phyloP scores from a whole-genome alignment of 2,797 vertebrate species.

The Epinephelus coioides region DNA sequence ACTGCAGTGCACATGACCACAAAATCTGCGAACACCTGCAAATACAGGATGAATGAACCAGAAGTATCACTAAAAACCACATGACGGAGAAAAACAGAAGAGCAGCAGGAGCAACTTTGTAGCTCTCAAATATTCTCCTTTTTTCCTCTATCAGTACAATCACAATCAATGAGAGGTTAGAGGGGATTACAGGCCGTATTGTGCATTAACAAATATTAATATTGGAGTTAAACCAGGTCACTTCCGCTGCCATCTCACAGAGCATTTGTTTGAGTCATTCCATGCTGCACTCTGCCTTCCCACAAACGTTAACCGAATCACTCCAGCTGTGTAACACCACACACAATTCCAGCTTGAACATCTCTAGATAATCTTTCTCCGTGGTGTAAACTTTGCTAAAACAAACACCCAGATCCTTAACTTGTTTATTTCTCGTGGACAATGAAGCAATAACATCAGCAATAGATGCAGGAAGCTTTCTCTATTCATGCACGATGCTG shows the following conservation, averaged over 20 bases:
- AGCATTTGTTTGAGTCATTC: slow-evolving; percentile 19
- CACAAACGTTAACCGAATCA: slow-evolving; percentile 17
- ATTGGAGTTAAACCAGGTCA: neutral
- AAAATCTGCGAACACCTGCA: slow-evolving; percentile 42
- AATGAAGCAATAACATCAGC: slow-evolving; percentile 8
- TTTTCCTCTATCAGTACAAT: neutral
- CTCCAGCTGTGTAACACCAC: slow-evolving; percentile 16
- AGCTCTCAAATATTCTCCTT: neutral
- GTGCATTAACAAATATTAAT: slow-evolving; percentile 8
- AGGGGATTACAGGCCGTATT: neutral
- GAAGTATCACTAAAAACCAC: neutral
- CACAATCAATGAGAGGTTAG: neutral
- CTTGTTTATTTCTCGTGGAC: slow-evolving; percentile 20
- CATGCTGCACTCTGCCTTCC: slow-evolving; percentile 7
- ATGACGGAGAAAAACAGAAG: neutral
- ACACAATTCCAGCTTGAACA: slow-evolving; percentile 4
- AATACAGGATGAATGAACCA: neutral
- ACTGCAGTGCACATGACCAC: slow-evolving; percentile 25
- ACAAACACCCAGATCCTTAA: neutral
- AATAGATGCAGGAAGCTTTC: neutral
- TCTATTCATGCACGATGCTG: neutral
- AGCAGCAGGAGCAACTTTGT: neutral
- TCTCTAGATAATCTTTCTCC: neutral
- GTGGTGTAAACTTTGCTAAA: neutral
- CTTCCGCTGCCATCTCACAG: neutral